These are phyloP conservation scores for Pseudeuparius sepicola DNA, from an alignment of 2,888 invertebrate genomes.

Conservation along the genomic window DNA sequence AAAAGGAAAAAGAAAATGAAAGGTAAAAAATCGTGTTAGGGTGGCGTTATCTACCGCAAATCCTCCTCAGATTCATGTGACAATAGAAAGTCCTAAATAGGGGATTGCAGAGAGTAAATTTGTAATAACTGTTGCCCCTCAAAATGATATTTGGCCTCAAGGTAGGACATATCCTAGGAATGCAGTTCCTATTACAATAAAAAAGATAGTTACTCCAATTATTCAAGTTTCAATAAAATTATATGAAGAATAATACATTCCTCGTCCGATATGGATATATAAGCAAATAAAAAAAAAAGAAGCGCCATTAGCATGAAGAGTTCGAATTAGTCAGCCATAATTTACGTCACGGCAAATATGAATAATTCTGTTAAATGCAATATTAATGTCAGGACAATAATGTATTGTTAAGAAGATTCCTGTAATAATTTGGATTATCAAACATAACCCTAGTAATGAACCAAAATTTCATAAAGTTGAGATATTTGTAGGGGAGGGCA, in stretches of 20 bases:
- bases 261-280: conserved; percentile 59
- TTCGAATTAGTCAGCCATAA: conserved; percentile 56
- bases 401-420: conserved; percentile 63
- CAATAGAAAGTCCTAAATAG: conserved; percentile 51
- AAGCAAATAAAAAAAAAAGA: conserved; percentile 63
- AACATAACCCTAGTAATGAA: conserved; percentile 51
- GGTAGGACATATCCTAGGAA: conserved; percentile 71
- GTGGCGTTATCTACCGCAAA: conserved; percentile 66
- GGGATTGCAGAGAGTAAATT: conserved; percentile 64
- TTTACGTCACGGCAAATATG: conserved; percentile 64
- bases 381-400: conserved; percentile 51
- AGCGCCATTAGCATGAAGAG: conserved; percentile 60
- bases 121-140: conserved; percentile 60
- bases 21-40: conserved; percentile 64
- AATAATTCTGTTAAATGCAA: conserved; percentile 56
- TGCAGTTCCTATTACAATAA: conserved; percentile 59
- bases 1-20: conserved; percentile 66
- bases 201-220: conserved; percentile 54
- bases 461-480: conserved; percentile 60
- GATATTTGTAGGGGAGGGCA: conserved; percentile 53
- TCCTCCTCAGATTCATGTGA: conserved; percentile 67
- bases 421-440: conserved; percentile 56
- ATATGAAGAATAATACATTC: conserved; percentile 44
- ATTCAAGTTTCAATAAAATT: conserved; percentile 49
- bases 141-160: conserved; percentile 75